A percentile compares a stretch with the other conserved stretches of the same genome.
Evolutionary conservation across 2,888 invertebrate species (phyloP).

Genomic region (Amphipyra tragopoginis): DNA sequence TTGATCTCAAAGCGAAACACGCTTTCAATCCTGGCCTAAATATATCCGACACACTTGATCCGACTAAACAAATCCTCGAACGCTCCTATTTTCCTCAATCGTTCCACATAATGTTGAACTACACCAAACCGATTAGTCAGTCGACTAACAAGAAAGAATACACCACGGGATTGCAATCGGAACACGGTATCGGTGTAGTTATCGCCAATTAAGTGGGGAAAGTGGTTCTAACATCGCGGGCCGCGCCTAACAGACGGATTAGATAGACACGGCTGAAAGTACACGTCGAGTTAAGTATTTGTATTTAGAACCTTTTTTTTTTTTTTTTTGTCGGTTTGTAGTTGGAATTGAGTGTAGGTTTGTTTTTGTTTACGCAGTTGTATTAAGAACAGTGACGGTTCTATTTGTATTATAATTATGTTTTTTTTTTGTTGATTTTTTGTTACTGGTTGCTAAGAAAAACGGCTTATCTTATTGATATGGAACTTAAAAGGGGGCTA

Average conservation of each 20-base stretch:
- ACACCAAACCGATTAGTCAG: slow-evolving; percentile 52
- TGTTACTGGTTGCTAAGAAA: no score
- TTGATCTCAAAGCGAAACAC: not conserved
- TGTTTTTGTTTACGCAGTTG: not conserved
- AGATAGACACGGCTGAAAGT: slow-evolving; percentile 42
- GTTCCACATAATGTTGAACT: slow-evolving; percentile 28
- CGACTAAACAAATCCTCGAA: slow-evolving; percentile 28
- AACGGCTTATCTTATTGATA: no score
- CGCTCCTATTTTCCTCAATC: slow-evolving; percentile 44
- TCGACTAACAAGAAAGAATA: slow-evolving; percentile 64
- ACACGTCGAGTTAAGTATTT: slow-evolving; percentile 28
- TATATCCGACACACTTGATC: slow-evolving; percentile 7
- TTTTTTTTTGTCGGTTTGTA: not conserved
- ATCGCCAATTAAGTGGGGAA: slow-evolving; percentile 70
- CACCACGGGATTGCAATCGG: slow-evolving; percentile 65
- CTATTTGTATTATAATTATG: no score
- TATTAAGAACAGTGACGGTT: no score
- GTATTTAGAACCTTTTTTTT: slow-evolving; percentile 3
- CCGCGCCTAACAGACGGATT: slow-evolving; percentile 36
- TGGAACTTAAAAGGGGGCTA: no score
- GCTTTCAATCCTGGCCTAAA: not conserved
- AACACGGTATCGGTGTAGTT: slow-evolving; percentile 65
- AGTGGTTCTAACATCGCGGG: slow-evolving; percentile 49
- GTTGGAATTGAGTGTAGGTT: not conserved
- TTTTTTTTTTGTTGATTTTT: no score